phyloP scores from a whole-genome alignment of 1,140 invertebrate genomes.

The Onthophagus taurus region DNA sequence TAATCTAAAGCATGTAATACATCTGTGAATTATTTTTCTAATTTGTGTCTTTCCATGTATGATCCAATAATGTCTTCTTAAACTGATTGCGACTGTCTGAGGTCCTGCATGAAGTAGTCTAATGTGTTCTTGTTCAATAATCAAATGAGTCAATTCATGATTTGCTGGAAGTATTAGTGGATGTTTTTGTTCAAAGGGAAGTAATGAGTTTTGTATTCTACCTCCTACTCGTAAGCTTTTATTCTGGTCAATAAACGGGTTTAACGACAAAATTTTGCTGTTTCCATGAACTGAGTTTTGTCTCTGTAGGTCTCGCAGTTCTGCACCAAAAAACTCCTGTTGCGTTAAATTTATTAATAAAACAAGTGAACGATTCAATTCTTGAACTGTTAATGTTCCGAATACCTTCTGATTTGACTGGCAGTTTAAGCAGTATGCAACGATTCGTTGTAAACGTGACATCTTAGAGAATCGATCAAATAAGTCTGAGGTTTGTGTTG shows the following conservation, averaged over 20 bases:
- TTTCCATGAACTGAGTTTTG: too few species aligned
- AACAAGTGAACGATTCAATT: too few species aligned
- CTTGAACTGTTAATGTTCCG: too few species aligned
- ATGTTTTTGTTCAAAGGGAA: conserved; percentile 7
- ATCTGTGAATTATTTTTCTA: conserved; percentile 2
- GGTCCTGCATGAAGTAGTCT: conserved; percentile 17
- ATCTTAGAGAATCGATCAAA: not conserved
- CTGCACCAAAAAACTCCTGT: too few species aligned
- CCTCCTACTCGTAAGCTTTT: conserved; percentile 11
- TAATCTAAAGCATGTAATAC: conserved; percentile 6
- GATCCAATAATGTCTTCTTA: conserved; percentile 27
- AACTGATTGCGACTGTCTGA: conserved; percentile 20
- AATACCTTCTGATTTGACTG: too few species aligned
- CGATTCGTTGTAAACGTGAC: not conserved
- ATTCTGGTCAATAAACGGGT: not conserved
- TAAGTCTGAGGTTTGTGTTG: too few species aligned
- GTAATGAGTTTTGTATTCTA: not conserved
- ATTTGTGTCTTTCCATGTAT: conserved; percentile 11
- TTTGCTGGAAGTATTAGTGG: not conserved
- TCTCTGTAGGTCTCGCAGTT: too few species aligned
- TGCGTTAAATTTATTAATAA: too few species aligned
- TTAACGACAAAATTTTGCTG: conserved; percentile 1
- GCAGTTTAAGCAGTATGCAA: not conserved
- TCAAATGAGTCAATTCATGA: not conserved
- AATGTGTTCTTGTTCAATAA: conserved; percentile 7